Evolutionary conservation across 2,888 invertebrate genomes (phyloP).

Genomic region (Harpalus rufipes): DNA sequence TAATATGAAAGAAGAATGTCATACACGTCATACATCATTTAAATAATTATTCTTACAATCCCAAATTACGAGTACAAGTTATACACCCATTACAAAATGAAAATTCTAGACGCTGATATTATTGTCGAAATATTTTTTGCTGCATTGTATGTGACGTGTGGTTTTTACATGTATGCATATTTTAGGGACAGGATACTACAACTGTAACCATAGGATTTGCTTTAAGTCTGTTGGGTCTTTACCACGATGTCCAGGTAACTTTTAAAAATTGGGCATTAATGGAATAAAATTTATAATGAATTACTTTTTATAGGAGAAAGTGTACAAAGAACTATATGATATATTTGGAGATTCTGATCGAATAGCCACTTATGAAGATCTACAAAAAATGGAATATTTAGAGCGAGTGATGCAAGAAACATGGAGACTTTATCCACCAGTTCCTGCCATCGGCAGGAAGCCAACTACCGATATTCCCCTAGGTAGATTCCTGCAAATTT

Average conservation of each 20-base stretch:
- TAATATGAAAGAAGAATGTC: too few relatives aligned
- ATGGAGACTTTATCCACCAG: constrained; percentile 71
- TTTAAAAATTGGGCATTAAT: not conserved
- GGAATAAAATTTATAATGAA: too few relatives aligned
- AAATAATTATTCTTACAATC: too few relatives aligned
- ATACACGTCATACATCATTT: too few relatives aligned
- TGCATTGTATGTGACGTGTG: not conserved
- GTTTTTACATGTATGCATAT: not conserved
- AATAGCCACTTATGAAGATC: constrained; percentile 70
- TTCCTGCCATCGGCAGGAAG: constrained; percentile 69
- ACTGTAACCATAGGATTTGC: constrained; percentile 71
- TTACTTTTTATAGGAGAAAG: constrained; percentile 68
- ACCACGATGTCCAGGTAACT: constrained; percentile 69
- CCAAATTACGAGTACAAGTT: too few relatives aligned
- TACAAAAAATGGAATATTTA: constrained; percentile 71
- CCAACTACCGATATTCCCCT: constrained; percentile 69
- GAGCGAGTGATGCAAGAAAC: constrained; percentile 72
- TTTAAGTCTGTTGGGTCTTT: constrained; percentile 70
- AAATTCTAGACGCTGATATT: too few relatives aligned
- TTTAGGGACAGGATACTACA: constrained; percentile 72
- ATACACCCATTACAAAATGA: too few relatives aligned
- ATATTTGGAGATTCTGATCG: constrained; percentile 69
- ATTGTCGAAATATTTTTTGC: not conserved
- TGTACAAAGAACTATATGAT: constrained; percentile 67
- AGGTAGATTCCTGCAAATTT: constrained; percentile 61